These are phyloP conservation scores for Eudasyphora cyanicolor DNA, from an alignment of 2,888 invertebrate species.

Conservation along the genomic window DNA sequence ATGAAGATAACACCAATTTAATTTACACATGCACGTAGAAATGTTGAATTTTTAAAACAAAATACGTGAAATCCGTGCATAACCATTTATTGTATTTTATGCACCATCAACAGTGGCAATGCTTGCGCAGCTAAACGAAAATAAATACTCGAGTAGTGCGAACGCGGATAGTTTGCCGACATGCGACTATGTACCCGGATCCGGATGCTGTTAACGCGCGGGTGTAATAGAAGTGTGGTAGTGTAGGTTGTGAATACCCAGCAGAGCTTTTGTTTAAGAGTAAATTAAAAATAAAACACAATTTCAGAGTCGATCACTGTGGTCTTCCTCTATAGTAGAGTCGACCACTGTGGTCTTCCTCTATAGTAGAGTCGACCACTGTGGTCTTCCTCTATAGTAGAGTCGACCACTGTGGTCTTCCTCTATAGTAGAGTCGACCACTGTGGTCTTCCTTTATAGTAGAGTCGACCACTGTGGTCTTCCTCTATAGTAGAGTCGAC, in stretches of 20 bases:
- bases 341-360: too few species aligned
- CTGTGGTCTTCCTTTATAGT: too few species aligned
- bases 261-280: not conserved
- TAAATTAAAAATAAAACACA: too few species aligned
- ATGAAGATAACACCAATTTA: slow-evolving; percentile 47
- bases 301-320: too few species aligned
- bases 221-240: too few species aligned
- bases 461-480: too few species aligned
- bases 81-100: slow-evolving; percentile 51
- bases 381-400: too few species aligned
- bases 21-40: slow-evolving; percentile 52
- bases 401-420: too few species aligned
- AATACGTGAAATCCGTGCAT: slow-evolving; percentile 40
- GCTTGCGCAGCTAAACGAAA: slow-evolving; percentile 5
- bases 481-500: too few species aligned
- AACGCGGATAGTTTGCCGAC: not conserved
- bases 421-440: too few species aligned
- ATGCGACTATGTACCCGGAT: not conserved
- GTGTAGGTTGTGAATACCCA: not conserved
- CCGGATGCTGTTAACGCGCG: not conserved
- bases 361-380: too few species aligned
- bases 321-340: too few species aligned
- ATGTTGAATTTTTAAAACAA: slow-evolving; percentile 32
- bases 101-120: slow-evolving; percentile 27
- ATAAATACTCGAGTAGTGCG: slow-evolving; percentile 21